Evolutionary conservation across 37 sponge, comb jelly and placozoan genomes (phyloP), one percentile per base, ranked within the genome.

Genomic region (Mnemiopsis leidyi): DNA sequence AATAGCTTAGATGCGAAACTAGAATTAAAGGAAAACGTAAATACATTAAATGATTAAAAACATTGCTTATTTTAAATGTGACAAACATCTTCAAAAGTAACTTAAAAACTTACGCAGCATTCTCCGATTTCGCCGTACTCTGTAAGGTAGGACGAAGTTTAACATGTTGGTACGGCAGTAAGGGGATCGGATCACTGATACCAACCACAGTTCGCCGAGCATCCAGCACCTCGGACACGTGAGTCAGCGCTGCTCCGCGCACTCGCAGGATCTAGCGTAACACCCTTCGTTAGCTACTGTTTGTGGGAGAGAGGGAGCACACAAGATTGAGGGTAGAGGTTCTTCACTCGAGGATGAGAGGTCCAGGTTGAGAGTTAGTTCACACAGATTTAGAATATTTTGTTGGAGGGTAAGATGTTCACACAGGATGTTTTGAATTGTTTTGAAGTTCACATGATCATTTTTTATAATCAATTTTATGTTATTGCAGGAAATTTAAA

Each of bases 141-240:
- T 69, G 73, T 2, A 25, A 25, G 9, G 73, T 69, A 69, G 73
- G 29, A n/a, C 29, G 9, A 3, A 69, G 73, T 69, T 69, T 69
- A 69, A 69, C 73, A 69, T 28, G 28, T 20, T 5, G 1, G 21
- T 28, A 69, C 24, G 73, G 73, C 28, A 69, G 24, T 20, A 28
- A 25, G 2, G 73, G 73, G 73, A 69, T 69, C 2, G 73, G 73
- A 69, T 69, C 73, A 21, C 73, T 25, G 73, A 69, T 69, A 69
- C 73, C 24, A 21, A 25, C 73, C 29, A 69, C 73, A 16, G 73
- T 69, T 69, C 73, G 24, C 73, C 61, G 61, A 48, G 61, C 61
- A 48, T 48, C 61, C 61, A 48, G 5, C 61, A 18, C 61, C 61
- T 48, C 61, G 5, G 61, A 18, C 5, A 48, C 61, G 9, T 13